Evolutionary conservation across 2,113 vertebrate genomes (phyloP).

Genomic region (Hemiscyllium ocellatum): DNA sequence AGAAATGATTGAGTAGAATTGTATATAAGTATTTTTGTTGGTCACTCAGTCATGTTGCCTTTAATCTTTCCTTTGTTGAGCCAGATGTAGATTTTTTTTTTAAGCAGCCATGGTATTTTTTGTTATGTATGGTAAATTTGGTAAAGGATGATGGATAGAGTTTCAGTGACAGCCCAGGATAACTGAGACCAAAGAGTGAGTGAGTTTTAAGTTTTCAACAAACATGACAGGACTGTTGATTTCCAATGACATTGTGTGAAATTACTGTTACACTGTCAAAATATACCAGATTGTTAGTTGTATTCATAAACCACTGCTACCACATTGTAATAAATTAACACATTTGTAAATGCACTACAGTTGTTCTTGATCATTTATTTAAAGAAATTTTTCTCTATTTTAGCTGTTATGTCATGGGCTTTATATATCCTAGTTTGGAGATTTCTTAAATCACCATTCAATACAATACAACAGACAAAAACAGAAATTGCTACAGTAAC

Average conservation of each 20-base stretch:
- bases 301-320: constrained; percentile 19
- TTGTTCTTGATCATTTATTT: background rate
- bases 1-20: background rate
- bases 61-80: background rate
- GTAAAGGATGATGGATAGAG: background rate
- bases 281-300: constrained; percentile 23
- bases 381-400: background rate
- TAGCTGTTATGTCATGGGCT: background rate
- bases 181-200: constrained; percentile 24
- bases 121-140: background rate
- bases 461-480: too few relatives aligned
- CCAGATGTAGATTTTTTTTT: constrained; percentile 21
- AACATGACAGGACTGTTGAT: background rate
- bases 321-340: constrained; percentile 28
- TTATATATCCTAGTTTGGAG: background rate
- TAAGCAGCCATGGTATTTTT: background rate
- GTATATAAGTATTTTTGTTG: constrained; percentile 24
- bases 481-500: too few relatives aligned
- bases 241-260: background rate
- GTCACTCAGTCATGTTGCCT: background rate
- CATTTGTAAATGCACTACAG: constrained; percentile 20
- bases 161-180: background rate
- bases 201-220: background rate
- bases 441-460: background rate
- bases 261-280: constrained; percentile 23